These are phyloP conservation scores for Oncorhynchus kisutch DNA, from an alignment of 2,113 vertebrate genomes.

Conservation along the genomic window DNA sequence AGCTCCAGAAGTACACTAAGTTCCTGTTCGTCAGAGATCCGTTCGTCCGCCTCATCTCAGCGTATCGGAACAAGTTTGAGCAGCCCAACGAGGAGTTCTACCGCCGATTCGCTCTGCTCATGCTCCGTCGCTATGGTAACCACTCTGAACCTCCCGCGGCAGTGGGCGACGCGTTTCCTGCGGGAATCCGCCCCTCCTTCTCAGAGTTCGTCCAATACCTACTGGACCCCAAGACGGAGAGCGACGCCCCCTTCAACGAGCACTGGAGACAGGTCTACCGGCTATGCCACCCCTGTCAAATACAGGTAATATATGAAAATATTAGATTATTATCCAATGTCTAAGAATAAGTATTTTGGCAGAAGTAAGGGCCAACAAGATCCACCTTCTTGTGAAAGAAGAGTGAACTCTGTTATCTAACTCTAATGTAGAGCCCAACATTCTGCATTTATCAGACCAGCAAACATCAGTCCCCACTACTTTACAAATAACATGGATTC, in stretches of 20 bases:
- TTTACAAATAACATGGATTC: no score
- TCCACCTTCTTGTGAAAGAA: no score
- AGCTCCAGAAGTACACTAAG: conserved; percentile 96
- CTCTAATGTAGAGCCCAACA: no score
- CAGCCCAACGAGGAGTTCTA: conserved; percentile 92
- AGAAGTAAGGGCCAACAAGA: no score
- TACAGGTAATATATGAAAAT: conserved; percentile 40
- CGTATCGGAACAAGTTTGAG: conserved; percentile 95
- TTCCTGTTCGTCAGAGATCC: conserved; percentile 96
- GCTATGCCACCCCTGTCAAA: conserved; percentile 96
- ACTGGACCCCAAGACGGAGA: conserved; percentile 90
- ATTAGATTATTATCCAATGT: no score
- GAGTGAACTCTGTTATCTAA: no score
- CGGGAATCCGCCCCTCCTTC: conserved; percentile 85
- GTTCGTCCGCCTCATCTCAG: conserved; percentile 94
- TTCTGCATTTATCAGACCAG: no score
- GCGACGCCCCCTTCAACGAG: conserved; percentile 90
- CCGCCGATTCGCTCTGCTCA: conserved; percentile 82
- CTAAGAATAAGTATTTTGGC: no score
- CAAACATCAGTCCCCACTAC: no score
- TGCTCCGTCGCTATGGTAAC: conserved; percentile 86
- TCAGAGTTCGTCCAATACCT: conserved; percentile 93
- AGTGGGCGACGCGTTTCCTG: conserved; percentile 82
- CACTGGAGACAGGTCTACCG: conserved; percentile 95
- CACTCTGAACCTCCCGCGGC: conserved; percentile 80